These are phyloP conservation scores for Antheraea pernyi DNA, from an alignment of 1,140 invertebrate genomes.

Conservation along the genomic window DNA sequence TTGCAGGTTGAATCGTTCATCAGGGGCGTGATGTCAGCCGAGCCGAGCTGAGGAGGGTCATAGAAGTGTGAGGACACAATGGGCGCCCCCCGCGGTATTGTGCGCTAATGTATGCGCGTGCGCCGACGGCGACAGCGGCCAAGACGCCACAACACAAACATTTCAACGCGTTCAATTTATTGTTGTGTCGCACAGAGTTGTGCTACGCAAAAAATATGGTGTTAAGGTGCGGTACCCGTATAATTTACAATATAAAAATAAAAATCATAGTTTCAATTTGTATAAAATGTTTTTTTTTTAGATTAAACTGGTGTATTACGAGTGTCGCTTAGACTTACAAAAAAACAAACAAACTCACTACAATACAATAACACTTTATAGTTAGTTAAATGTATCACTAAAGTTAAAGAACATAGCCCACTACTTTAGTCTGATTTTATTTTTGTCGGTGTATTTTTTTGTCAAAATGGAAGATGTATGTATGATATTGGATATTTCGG, in stretches of 20 bases:
- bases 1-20: slow-evolving; percentile 64
- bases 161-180: slow-evolving; percentile 79
- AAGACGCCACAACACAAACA: slow-evolving; percentile 73
- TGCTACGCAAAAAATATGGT: slow-evolving; percentile 64
- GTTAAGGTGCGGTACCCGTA: slow-evolving; percentile 52
- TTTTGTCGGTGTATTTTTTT: no score
- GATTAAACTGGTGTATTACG: no score
- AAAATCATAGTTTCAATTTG: not conserved
- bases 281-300: no score
- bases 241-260: not conserved
- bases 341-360: no score
- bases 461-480: no score
- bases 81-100: slow-evolving; percentile 66
- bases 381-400: no score
- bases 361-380: no score
- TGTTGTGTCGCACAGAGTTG: slow-evolving; percentile 54
- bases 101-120: slow-evolving; percentile 73
- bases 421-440: no score
- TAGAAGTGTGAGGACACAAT: slow-evolving; percentile 62
- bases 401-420: no score
- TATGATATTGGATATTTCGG: no score
- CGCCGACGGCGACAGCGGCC: slow-evolving; percentile 58
- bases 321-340: no score
- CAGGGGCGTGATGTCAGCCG: slow-evolving; percentile 40
- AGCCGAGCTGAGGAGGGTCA: slow-evolving; percentile 23